A percentile compares a stretch with the other conserved stretches of the same genome.
Conservation (phyloP, 2,888 invertebrate species). For the Ormyrus rosae region DNA sequence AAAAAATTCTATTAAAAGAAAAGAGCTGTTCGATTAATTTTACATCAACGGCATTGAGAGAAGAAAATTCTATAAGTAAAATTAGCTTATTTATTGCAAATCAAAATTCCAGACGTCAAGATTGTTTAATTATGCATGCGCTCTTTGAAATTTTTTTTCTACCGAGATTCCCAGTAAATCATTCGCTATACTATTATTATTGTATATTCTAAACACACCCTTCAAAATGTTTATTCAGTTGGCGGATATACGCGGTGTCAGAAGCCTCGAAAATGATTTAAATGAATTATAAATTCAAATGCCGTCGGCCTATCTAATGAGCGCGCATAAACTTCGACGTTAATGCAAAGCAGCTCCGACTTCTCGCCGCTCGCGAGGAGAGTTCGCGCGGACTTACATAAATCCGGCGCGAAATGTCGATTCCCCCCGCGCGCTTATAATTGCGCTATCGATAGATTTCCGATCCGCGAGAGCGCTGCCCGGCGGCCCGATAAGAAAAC, state of each 20-base stretch:
- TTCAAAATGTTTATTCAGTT: constrained; percentile 19
- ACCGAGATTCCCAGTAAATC: constrained; percentile 17
- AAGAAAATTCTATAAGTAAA: background rate
- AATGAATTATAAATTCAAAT: constrained; percentile 29
- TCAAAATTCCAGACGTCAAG: constrained; percentile 10
- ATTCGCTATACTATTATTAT: background rate
- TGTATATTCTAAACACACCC: background rate
- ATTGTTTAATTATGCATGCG: constrained; percentile 35
- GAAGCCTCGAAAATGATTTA: constrained; percentile 6
- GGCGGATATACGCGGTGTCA: background rate
- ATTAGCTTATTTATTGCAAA: constrained; percentile 14
- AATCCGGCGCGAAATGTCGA: constrained; percentile 8
- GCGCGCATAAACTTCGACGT: background rate
- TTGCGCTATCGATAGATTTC: constrained; percentile 22
- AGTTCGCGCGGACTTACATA: background rate
- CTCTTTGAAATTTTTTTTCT: constrained; percentile 19
- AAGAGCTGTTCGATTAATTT: background rate
- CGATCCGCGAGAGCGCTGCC: background rate
- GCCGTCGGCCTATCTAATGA: background rate
- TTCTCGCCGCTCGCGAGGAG: background rate
- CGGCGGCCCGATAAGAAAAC: background rate
- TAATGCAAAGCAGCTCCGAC: background rate
- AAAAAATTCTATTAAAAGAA: background rate
- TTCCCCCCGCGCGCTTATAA: constrained; percentile 18
- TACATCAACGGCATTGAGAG: background rate